Conservation (phyloP, 2,113 vertebrate genomes). For the Chinchilla lanigera region DNA sequence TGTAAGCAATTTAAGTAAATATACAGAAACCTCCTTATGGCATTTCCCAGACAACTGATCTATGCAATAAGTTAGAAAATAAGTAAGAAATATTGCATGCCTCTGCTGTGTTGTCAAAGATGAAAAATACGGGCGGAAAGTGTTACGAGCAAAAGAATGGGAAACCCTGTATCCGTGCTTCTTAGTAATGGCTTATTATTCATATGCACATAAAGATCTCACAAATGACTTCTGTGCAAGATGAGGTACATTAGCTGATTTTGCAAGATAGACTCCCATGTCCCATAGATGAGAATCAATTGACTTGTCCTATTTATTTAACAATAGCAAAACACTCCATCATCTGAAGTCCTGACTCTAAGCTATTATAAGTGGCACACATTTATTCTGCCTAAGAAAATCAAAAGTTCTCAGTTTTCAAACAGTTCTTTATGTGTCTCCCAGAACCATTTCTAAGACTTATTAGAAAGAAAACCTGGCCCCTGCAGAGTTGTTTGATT, state of each 20-base stretch:
- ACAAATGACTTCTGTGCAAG: background rate
- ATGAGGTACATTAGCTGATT: slow-evolving; percentile 49
- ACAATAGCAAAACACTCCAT: slow-evolving; percentile 34
- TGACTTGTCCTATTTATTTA: slow-evolving; percentile 54
- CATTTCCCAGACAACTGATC: slow-evolving; percentile 38
- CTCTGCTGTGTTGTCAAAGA: slow-evolving; percentile 16
- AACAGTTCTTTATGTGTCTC: slow-evolving; percentile 23
- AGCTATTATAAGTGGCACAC: slow-evolving; percentile 37
- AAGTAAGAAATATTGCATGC: slow-evolving; percentile 14
- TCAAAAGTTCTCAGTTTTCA: slow-evolving; percentile 51
- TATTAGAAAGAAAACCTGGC: slow-evolving; percentile 6
- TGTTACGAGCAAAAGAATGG: background rate
- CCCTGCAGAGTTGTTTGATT: background rate
- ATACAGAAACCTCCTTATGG: slow-evolving; percentile 27
- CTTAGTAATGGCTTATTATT: slow-evolving; percentile 41
- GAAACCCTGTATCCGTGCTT: background rate
- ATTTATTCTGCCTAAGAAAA: slow-evolving; percentile 58
- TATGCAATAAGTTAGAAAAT: slow-evolving; percentile 47
- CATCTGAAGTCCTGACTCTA: background rate
- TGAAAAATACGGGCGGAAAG: background rate
- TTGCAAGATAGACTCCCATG: slow-evolving; percentile 24
- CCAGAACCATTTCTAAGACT: slow-evolving; percentile 38
- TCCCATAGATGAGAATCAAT: slow-evolving; percentile 44
- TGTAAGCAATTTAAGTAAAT: slow-evolving; percentile 51
- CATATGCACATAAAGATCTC: slow-evolving; percentile 5